These are phyloP conservation scores for Pristionchus arcanus DNA, from an alignment of 2,888 invertebrate genomes.

Conservation along the genomic window DNA sequence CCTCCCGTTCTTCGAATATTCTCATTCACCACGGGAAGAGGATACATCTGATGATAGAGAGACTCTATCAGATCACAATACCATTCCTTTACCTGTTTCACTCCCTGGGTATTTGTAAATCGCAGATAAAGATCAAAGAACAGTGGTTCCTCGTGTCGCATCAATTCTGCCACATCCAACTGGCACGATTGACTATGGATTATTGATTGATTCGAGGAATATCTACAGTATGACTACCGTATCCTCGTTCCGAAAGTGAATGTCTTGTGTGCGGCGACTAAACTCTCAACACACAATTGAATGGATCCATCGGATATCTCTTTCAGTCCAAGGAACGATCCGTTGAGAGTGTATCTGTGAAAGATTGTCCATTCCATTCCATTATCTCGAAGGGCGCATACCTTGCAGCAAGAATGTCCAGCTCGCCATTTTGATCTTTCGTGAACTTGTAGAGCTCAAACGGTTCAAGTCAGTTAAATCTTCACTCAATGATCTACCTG, in stretches of 20 bases:
- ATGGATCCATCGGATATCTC: slow-evolving; percentile 74
- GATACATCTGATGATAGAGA: slow-evolving; percentile 79
- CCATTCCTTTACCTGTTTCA: slow-evolving; percentile 78
- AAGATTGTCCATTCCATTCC: not conserved
- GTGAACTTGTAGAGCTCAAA: slow-evolving; percentile 53
- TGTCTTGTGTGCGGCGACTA: slow-evolving; percentile 2
- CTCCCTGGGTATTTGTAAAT: slow-evolving; percentile 76
- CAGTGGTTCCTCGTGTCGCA: slow-evolving; percentile 55
- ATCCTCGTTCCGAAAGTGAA: slow-evolving; percentile 54
- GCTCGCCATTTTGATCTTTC: slow-evolving; percentile 37
- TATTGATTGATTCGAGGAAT: not conserved
- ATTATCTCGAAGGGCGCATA: slow-evolving; percentile 63
- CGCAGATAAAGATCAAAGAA: slow-evolving; percentile 83
- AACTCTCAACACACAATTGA: slow-evolving; percentile 79
- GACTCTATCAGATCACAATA: not conserved
- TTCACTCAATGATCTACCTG: slow-evolving; percentile 56
- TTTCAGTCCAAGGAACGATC: slow-evolving; percentile 79
- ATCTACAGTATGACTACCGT: slow-evolving; percentile 61
- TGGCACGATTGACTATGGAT: slow-evolving; percentile 71
- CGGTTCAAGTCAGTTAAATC: not conserved
- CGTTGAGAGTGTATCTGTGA: slow-evolving; percentile 72
- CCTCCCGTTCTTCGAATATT: slow-evolving; percentile 81
- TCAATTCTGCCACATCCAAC: slow-evolving; percentile 60
- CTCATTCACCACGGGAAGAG: slow-evolving; percentile 83
- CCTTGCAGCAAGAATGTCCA: slow-evolving; percentile 78